phyloP scores from a whole-genome alignment of 2,888 invertebrate genomes.

The Synanthedon vespiformis region DNA sequence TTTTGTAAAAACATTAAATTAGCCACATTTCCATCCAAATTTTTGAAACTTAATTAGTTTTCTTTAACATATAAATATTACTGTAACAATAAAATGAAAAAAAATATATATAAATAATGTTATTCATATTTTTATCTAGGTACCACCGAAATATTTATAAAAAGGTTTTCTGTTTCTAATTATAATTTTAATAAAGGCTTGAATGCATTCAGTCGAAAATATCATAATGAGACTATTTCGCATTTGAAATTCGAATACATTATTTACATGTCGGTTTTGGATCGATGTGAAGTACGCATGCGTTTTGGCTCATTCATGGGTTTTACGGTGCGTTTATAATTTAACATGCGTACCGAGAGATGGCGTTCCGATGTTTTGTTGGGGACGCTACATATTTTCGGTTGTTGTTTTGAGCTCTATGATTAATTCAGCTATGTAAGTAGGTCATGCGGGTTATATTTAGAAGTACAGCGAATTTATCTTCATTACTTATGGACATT shows the following conservation, averaged over 20 bases:
- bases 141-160: too few species aligned
- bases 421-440: too few species aligned
- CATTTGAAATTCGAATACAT: conserved; percentile 39
- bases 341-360: conserved; percentile 28
- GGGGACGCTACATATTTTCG: neutral
- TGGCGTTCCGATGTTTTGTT: conserved; percentile 19
- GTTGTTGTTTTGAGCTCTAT: conserved; percentile 12
- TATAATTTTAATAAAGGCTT: neutral
- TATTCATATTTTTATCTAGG: too few species aligned
- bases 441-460: too few species aligned
- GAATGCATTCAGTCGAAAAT: conserved; percentile 12
- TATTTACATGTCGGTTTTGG: conserved; percentile 49
- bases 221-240: conserved; percentile 28
- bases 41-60: too few species aligned
- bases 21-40: too few species aligned
- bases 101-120: too few species aligned
- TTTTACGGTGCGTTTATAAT: conserved; percentile 14
- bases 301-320: conserved; percentile 50
- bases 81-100: too few species aligned
- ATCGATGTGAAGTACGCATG: conserved; percentile 59
- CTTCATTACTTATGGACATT: too few species aligned
- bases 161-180: too few species aligned
- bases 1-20: conserved; percentile 12
- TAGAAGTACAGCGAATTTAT: too few species aligned
- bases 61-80: too few species aligned